Percentiles rank a stretch among this genome's conserved stretches.
These are phyloP conservation scores for Myotis planiceps DNA, from an alignment of 2,797 vertebrate species.

Conservation along the genomic window DNA sequence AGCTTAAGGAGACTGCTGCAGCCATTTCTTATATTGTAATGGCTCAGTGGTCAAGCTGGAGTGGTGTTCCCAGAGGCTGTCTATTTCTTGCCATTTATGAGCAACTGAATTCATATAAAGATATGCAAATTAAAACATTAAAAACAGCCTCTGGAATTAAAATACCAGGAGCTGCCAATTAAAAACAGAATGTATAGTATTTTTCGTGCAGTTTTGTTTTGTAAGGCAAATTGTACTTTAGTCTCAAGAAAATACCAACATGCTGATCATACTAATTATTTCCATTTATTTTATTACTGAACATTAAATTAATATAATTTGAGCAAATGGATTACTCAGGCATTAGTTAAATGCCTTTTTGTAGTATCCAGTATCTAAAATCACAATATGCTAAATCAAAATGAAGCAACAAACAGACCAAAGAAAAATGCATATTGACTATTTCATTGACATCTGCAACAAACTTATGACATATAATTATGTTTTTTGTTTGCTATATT, in stretches of 20 bases:
- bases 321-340: conserved; percentile 75
- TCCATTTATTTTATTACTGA: conserved; percentile 78
- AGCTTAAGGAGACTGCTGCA: background rate
- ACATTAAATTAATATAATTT: conserved; percentile 77
- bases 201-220: conserved; percentile 72
- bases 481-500: background rate
- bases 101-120: conserved; percentile 67
- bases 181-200: conserved; percentile 79
- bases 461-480: background rate
- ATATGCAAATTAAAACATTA: conserved; percentile 71
- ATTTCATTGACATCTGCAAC: background rate
- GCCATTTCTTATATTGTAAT: background rate
- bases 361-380: conserved; percentile 45
- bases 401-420: background rate
- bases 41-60: background rate
- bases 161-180: conserved; percentile 79
- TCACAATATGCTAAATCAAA: background rate
- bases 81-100: conserved; percentile 61
- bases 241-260: conserved; percentile 67
- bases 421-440: background rate
- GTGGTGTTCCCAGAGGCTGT: background rate
- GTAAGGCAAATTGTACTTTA: conserved; percentile 76
- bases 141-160: conserved; percentile 72
- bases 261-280: conserved; percentile 80
- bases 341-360: conserved; percentile 73